A percentile compares a stretch with the other conserved stretches of the same genome.
Evolutionary conservation across 1,140 invertebrate genomes (phyloP).

Genomic region (Lordiphosa clarofinis): DNA sequence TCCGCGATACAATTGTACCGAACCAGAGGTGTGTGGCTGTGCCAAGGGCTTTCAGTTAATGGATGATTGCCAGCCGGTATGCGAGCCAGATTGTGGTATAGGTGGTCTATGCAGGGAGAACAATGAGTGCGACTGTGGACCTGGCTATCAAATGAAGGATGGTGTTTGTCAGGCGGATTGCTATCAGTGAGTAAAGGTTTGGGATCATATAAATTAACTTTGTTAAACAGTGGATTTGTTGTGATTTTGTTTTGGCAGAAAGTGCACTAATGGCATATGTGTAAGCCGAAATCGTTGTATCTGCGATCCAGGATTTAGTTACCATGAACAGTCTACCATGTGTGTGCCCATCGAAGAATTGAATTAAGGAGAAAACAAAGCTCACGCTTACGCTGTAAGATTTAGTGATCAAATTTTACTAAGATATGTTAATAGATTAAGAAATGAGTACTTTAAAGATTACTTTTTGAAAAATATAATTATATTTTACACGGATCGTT

Average conservation of each 20-base stretch:
- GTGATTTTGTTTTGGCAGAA: constrained; percentile 28
- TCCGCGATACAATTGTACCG: constrained; percentile 67
- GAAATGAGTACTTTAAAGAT: too few relatives aligned
- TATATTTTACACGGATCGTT: too few relatives aligned
- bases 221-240: background rate
- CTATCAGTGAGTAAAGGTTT: constrained; percentile 60
- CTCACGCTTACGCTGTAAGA: too few relatives aligned
- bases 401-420: too few relatives aligned
- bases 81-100: constrained; percentile 70
- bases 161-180: constrained; percentile 68
- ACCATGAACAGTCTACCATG: constrained; percentile 66
- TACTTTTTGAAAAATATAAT: too few relatives aligned
- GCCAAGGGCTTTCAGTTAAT: constrained; percentile 63
- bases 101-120: constrained; percentile 60
- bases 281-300: constrained; percentile 68
- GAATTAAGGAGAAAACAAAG: background rate
- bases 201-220: too few relatives aligned
- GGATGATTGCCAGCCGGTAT: constrained; percentile 60
- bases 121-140: constrained; percentile 59
- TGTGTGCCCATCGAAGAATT: constrained; percentile 65
- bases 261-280: constrained; percentile 70
- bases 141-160: constrained; percentile 57
- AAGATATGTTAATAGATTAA: too few relatives aligned
- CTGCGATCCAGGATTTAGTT: constrained; percentile 68
- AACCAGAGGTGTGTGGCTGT: constrained; percentile 69